Conservation (phyloP, 2,113 vertebrate genomes). For the Monarcha castaneiventris region DNA sequence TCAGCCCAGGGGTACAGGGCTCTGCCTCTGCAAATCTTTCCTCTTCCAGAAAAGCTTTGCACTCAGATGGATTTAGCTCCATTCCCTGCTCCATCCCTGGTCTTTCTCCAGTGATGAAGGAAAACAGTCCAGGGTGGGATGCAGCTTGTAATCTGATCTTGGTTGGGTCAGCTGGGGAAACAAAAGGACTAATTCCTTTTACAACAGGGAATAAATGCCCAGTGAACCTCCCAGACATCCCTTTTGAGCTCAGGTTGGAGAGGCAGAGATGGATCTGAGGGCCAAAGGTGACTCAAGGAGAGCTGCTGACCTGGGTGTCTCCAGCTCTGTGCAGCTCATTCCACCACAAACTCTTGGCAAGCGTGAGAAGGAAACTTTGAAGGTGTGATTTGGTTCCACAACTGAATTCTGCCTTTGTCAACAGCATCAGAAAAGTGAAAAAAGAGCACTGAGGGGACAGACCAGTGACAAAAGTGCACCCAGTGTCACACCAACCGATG, state of each 20-base stretch:
- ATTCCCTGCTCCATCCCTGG: background rate
- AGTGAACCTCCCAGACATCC: background rate
- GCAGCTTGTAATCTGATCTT: background rate
- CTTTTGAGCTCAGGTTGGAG: background rate
- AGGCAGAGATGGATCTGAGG: background rate
- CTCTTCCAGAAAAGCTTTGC: background rate
- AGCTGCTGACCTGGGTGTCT: background rate
- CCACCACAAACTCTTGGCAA: background rate
- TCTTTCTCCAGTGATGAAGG: background rate
- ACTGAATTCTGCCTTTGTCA: background rate
- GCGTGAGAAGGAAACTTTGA: background rate
- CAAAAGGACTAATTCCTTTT: background rate
- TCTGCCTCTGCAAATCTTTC: background rate
- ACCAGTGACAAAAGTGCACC: background rate
- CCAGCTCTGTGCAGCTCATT: background rate
- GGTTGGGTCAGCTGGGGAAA: background rate
- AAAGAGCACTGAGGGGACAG: background rate
- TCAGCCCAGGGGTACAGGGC: background rate
- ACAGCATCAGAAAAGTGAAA: background rate
- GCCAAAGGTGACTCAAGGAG: background rate
- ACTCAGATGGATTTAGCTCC: background rate
- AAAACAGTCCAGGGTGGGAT: background rate
- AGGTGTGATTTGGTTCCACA: background rate
- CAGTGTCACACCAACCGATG: background rate
- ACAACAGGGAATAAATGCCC: background rate